These are phyloP conservation scores for Petrocephalus microphthalmus DNA, from an alignment of 2,113 vertebrate species.

Conservation along the genomic window DNA sequence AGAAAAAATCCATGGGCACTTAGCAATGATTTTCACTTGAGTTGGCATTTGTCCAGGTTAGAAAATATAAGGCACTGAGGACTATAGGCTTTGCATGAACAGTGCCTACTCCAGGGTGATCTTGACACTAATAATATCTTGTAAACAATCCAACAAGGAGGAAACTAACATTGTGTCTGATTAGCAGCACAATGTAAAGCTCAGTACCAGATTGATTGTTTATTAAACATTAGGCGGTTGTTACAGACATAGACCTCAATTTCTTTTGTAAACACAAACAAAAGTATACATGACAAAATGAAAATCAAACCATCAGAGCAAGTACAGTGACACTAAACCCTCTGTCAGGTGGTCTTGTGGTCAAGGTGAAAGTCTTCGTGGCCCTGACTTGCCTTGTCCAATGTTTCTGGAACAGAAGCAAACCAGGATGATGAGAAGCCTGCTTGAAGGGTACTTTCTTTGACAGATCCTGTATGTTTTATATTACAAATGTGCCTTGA, in stretches of 20 bases:
- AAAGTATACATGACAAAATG: neutral
- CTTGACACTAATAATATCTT: neutral
- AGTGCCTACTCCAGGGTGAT: neutral
- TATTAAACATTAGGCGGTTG: neutral
- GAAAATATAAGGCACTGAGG: constrained; percentile 17
- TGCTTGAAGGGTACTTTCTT: neutral
- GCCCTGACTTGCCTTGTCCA: neutral
- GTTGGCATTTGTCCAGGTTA: neutral
- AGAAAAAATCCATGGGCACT: constrained; percentile 24
- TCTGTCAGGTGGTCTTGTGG: neutral
- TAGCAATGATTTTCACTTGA: constrained; percentile 40
- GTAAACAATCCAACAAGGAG: neutral
- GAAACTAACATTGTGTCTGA: neutral
- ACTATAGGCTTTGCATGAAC: constrained; percentile 41
- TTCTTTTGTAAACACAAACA: neutral
- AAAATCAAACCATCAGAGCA: neutral
- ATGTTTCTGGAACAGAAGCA: constrained; percentile 6
- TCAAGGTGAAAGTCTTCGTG: neutral
- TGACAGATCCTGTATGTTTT: too few relatives aligned
- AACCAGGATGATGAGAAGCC: constrained; percentile 1
- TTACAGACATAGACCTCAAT: neutral
- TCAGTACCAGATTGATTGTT: neutral
- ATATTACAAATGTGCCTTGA: neutral
- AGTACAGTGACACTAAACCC: neutral
- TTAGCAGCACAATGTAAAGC: neutral